Evolutionary conservation across 2,888 invertebrate species (phyloP).

Genomic region (Zaprionus lineosus): DNA sequence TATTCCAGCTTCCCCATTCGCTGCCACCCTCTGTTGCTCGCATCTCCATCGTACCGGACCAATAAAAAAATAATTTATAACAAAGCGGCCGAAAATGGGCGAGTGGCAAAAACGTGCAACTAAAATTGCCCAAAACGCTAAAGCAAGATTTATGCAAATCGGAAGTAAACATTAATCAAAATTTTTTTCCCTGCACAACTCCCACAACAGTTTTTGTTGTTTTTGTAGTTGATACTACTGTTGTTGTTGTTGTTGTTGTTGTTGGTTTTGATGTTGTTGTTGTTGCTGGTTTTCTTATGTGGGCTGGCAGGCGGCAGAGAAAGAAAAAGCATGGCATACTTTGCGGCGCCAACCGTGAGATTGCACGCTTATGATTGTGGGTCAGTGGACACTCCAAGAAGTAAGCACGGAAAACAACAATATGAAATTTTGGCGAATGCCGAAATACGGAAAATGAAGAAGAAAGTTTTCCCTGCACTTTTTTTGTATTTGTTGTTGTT

Average conservation of each 20-base stretch:
- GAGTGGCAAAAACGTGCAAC: constrained; percentile 20
- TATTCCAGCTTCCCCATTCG: neutral
- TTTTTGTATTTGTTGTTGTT: constrained; percentile 11
- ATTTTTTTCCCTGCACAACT: constrained; percentile 48
- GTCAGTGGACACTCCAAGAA: no score
- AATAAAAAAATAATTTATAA: constrained; percentile 77
- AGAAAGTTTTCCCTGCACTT: constrained; percentile 32
- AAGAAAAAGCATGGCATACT: constrained; percentile 52
- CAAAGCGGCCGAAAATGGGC: constrained; percentile 40
- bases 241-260: constrained; percentile 23
- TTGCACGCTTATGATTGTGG: constrained; percentile 60
- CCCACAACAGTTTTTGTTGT: constrained; percentile 9
- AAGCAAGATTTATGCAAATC: constrained; percentile 82
- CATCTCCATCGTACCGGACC: constrained; percentile 33
- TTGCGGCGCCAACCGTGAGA: constrained; percentile 65
- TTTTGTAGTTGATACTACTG: constrained; percentile 9
- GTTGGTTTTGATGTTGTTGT: constrained; percentile 23
- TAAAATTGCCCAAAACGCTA: constrained; percentile 63
- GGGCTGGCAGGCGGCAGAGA: constrained; percentile 32
- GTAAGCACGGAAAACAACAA: constrained; percentile 46
- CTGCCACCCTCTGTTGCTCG: neutral
- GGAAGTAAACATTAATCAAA: constrained; percentile 82
- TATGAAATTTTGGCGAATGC: constrained; percentile 26
- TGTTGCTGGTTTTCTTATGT: constrained; percentile 25
- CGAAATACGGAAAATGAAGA: constrained; percentile 14